Evolutionary conservation across 2,888 invertebrate species (phyloP).

Genomic region (Nineta flava): DNA sequence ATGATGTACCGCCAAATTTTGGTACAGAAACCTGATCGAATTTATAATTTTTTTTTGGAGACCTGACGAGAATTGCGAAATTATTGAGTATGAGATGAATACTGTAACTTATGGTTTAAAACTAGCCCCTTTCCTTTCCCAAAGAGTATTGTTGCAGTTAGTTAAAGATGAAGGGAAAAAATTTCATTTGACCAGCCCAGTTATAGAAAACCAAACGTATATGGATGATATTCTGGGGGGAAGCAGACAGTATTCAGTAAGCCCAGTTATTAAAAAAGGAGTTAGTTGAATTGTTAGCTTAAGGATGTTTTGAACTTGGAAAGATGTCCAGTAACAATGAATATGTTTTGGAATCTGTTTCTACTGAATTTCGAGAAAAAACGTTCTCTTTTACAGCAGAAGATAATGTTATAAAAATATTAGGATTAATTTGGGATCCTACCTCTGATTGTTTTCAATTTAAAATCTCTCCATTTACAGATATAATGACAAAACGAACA

Average conservation of each 20-base stretch:
- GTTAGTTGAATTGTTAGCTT: not conserved
- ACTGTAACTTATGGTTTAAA: not conserved
- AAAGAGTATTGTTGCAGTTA: not conserved
- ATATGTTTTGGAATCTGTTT: not conserved
- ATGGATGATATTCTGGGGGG: not conserved
- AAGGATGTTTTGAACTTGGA: not conserved
- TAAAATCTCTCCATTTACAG: no score
- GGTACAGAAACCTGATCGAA: not conserved
- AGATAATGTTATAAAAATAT: no score
- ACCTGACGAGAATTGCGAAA: not conserved
- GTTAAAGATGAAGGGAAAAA: not conserved
- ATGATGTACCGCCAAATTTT: not conserved
- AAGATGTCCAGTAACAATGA: not conserved
- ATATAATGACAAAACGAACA: no score
- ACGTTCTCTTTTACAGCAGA: no score
- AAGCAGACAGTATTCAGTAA: not conserved
- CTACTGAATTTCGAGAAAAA: no score
- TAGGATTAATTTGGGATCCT: no score
- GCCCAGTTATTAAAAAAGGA: not conserved
- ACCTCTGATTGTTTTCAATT: no score
- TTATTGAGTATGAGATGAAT: not conserved
- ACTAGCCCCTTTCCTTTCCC: not conserved
- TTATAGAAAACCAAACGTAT: not conserved
- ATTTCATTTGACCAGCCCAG: not conserved
- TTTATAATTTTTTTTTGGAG: not conserved